These are phyloP conservation scores for Philotrypesis tridentata DNA, from an alignment of 1,140 invertebrate genomes.

Conservation along the genomic window DNA sequence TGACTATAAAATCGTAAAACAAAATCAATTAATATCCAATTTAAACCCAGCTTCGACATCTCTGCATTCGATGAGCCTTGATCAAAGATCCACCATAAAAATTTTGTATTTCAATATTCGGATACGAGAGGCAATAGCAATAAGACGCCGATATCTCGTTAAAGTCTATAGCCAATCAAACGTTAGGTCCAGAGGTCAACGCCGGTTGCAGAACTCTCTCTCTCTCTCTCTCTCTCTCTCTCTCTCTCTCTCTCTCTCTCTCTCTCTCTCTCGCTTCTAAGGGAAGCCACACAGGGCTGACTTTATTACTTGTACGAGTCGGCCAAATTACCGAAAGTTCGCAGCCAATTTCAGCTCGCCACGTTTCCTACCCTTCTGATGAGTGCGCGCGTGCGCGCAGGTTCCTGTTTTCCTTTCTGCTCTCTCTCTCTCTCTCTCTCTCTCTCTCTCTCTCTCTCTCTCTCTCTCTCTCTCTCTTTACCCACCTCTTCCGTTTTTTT, in stretches of 20 bases:
- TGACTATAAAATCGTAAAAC: no score
- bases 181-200: slow-evolving; percentile 1
- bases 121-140: background rate
- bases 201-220: background rate
- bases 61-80: no score
- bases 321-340: slow-evolving; percentile 58
- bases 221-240: no score
- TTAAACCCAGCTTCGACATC: no score
- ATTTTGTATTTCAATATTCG: no score
- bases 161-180: background rate
- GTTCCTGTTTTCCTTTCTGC: slow-evolving; percentile 26
- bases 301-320: slow-evolving; percentile 54
- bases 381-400: background rate
- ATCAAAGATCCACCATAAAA: no score
- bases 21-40: no score
- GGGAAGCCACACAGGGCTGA: slow-evolving; percentile 9
- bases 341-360: slow-evolving; percentile 56
- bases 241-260: no score
- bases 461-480: background rate
- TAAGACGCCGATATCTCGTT: background rate
- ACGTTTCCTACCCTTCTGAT: slow-evolving; percentile 38
- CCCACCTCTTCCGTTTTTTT: no score
- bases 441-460: background rate
- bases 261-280: no score
- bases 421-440: background rate